Evolutionary conservation across 2,888 invertebrate genomes (phyloP).

Genomic region (Fragum sueziense): DNA sequence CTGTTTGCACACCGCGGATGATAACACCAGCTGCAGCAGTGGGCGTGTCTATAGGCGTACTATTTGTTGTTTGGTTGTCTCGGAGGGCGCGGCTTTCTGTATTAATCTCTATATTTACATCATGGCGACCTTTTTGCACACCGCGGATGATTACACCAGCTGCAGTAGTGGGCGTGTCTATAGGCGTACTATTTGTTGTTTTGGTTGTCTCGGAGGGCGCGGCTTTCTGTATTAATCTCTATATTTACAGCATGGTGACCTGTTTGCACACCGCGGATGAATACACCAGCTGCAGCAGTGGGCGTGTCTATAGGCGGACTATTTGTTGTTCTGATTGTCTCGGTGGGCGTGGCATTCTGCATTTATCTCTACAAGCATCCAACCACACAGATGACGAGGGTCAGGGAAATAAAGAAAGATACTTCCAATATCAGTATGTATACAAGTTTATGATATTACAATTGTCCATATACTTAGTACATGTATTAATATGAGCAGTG

Average conservation of each 20-base stretch:
- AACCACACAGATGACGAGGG: neutral
- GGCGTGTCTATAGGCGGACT: slow-evolving; percentile 11
- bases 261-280: neutral
- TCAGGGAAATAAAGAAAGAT: slow-evolving; percentile 6
- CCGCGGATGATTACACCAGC: neutral
- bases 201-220: neutral
- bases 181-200: neutral
- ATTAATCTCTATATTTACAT: slow-evolving; percentile 2
- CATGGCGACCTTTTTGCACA: too few species aligned
- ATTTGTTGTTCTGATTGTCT: neutral
- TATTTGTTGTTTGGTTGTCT: neutral
- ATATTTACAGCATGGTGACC: neutral
- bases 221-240: neutral
- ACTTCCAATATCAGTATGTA: neutral
- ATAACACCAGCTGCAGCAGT: neutral
- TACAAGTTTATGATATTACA: too few species aligned
- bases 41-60: slow-evolving; percentile 6
- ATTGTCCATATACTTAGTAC: too few species aligned
- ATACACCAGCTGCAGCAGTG: neutral
- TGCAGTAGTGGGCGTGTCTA: neutral
- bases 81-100: neutral
- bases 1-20: neutral
- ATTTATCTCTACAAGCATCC: slow-evolving; percentile 9
- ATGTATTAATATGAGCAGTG: too few species aligned
- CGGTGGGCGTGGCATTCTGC: neutral